Evolutionary conservation across 2,888 invertebrate genomes (phyloP), one percentile per base, ranked within the genome.

Genomic region (Tachina fera): DNA sequence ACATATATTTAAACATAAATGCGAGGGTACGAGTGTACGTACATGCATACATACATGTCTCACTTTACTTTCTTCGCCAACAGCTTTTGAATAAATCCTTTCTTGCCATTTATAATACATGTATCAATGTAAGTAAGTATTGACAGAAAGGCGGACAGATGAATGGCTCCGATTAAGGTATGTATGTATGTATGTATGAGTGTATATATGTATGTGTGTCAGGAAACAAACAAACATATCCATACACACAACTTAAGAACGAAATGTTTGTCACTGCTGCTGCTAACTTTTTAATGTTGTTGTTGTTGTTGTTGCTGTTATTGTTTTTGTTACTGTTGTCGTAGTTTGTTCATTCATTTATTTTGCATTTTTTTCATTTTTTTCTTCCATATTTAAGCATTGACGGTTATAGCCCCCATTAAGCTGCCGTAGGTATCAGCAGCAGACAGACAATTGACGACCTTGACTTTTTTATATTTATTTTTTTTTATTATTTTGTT

Each of bases 381-480:
- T 79, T 49, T 47, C 56, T 65, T 72, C 43, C 56, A 68, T 70
- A 51, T 77, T 77, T 72, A 70, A 77, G 71, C 41, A 80, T 67
- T 49, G 65, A 72, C 74, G 77, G 65, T 80, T 72, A 76, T 68
- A 76, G 72, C 79, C 87, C 31, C 80, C 84, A 88, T 86, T 74
- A 22, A 88, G 88, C 88, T 60, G 74, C 39, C 45, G 67, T 58
- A 41, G 61, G 60, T 61, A 75, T 43, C 41, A 90, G 90, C 16
- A 53, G 16, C 65, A 67, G 67, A 63, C 91, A 91, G 90, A 90
- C 90, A 88, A 91, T 89, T 89, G 91, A 88, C 91, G 90, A 90
- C 90, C 90, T 90, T 90, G 90, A 91, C 89, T 89, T 90, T 89
- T 61, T 61, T 58, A 56, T 56, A 31, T 39, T 39, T 58, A 4